Conservation (phyloP, 2,888 invertebrate genomes). For the Habrosyne pyritoides region DNA sequence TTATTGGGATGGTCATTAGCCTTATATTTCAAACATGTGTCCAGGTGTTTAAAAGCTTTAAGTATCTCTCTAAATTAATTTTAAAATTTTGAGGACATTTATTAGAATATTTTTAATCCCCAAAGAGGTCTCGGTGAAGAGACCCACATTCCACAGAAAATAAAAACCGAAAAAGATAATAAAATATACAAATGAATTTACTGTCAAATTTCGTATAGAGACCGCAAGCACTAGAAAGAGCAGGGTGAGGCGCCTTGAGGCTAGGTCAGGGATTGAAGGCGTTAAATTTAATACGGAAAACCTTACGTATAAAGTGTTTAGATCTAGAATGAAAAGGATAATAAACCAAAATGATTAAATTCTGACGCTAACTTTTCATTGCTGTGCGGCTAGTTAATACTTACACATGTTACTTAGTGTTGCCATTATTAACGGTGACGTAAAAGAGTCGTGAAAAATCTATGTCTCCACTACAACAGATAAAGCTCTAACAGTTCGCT, state of each 20-base stretch:
- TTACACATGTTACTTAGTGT: not conserved
- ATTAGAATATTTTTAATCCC: too few species aligned
- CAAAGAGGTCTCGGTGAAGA: too few species aligned
- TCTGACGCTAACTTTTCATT: not conserved
- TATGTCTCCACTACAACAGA: conserved; percentile 6
- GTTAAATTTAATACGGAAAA: not conserved
- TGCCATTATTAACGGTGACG: not conserved
- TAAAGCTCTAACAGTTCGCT: not conserved
- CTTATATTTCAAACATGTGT: too few species aligned
- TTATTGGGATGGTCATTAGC: too few species aligned
- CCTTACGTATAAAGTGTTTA: not conserved
- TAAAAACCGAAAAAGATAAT: not conserved
- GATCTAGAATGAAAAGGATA: too few species aligned
- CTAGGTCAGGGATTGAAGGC: not conserved
- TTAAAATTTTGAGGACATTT: too few species aligned
- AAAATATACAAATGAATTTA: not conserved
- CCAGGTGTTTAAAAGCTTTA: too few species aligned
- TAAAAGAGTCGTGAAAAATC: conserved; percentile 5
- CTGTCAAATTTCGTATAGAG: not conserved
- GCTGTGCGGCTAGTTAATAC: not conserved
- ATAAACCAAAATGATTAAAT: too few species aligned
- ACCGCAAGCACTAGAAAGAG: not conserved
- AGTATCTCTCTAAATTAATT: too few species aligned
- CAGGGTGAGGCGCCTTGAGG: not conserved
- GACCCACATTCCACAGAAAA: not conserved